Conservation (phyloP, 2,888 invertebrate species). For the Ophion ventricosus region DNA sequence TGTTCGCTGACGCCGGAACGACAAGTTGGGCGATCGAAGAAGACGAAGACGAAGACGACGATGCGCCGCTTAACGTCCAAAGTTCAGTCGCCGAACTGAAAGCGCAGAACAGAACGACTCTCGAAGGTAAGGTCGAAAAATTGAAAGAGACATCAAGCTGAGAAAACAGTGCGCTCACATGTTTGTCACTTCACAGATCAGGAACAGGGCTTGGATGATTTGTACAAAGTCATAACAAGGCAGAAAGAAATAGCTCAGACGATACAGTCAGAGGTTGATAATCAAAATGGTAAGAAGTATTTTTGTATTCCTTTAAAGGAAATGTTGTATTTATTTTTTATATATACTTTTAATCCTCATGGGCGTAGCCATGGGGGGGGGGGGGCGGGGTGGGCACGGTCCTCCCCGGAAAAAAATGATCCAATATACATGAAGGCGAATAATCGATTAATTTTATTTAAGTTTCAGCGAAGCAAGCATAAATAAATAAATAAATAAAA, state of each 20-base stretch:
- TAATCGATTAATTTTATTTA: no score
- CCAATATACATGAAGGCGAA: no score
- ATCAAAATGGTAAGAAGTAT: slow-evolving; percentile 89
- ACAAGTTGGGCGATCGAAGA: slow-evolving; percentile 83
- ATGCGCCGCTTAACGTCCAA: slow-evolving; percentile 82
- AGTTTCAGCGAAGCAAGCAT: no score
- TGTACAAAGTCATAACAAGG: slow-evolving; percentile 89
- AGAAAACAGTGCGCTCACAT: background rate
- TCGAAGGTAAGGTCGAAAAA: slow-evolving; percentile 84
- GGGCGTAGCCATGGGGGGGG: no score
- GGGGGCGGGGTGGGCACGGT: no score
- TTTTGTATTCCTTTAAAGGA: background rate
- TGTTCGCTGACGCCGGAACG: slow-evolving; percentile 83
- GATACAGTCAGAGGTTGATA: slow-evolving; percentile 90
- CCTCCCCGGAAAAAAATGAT: no score
- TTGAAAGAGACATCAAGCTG: background rate
- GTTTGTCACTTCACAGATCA: slow-evolving; percentile 85
- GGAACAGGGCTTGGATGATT: slow-evolving; percentile 89
- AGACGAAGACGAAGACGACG: slow-evolving; percentile 82
- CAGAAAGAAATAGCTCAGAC: slow-evolving; percentile 91
- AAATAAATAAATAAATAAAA: no score
- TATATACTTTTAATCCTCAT: background rate
- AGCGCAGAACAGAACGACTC: slow-evolving; percentile 85
- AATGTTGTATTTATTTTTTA: background rate
- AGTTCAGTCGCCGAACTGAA: slow-evolving; percentile 84